Conservation (phyloP, 2,113 vertebrate genomes). For the Hiodon tergisus region DNA sequence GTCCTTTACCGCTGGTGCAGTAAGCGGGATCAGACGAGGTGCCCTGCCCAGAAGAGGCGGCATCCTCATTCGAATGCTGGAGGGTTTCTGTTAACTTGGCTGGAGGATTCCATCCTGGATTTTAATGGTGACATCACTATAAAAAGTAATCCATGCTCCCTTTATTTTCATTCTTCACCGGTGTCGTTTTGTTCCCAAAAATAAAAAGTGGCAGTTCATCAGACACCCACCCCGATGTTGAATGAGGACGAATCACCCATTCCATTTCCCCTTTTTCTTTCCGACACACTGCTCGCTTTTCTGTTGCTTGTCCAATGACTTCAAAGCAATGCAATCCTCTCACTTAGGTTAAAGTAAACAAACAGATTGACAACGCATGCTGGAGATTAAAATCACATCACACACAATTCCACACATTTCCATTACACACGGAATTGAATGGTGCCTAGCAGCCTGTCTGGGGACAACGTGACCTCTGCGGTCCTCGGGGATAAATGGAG, state of each 20-base stretch:
- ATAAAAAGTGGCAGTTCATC: slow-evolving; percentile 29
- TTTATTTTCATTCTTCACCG: slow-evolving; percentile 27
- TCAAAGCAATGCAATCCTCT: slow-evolving; percentile 26
- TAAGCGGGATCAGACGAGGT: too few relatives aligned
- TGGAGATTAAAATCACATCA: slow-evolving; percentile 28
- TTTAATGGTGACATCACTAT: slow-evolving; percentile 26
- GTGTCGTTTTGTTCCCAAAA: slow-evolving; percentile 36
- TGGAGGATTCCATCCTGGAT: not conserved
- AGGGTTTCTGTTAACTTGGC: too few relatives aligned
- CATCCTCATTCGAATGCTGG: too few relatives aligned
- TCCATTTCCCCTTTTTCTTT: too few relatives aligned
- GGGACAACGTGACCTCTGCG: too few relatives aligned
- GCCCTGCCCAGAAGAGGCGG: too few relatives aligned
- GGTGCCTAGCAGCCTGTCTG: slow-evolving; percentile 10
- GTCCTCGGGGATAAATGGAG: too few relatives aligned
- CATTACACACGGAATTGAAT: slow-evolving; percentile 22
- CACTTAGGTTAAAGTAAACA: slow-evolving; percentile 26
- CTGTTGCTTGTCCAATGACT: not conserved
- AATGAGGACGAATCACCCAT: slow-evolving; percentile 25
- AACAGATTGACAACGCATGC: slow-evolving; percentile 39
- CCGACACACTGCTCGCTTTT: too few relatives aligned
- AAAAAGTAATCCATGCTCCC: slow-evolving; percentile 10
- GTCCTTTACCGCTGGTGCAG: too few relatives aligned
- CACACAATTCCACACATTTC: not conserved
- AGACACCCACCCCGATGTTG: slow-evolving; percentile 29